Percentiles rank a stretch among this genome's conserved stretches.
phyloP scores from a whole-genome alignment of 2,113 vertebrate genomes.

The Brachypteracias leptosomus region DNA sequence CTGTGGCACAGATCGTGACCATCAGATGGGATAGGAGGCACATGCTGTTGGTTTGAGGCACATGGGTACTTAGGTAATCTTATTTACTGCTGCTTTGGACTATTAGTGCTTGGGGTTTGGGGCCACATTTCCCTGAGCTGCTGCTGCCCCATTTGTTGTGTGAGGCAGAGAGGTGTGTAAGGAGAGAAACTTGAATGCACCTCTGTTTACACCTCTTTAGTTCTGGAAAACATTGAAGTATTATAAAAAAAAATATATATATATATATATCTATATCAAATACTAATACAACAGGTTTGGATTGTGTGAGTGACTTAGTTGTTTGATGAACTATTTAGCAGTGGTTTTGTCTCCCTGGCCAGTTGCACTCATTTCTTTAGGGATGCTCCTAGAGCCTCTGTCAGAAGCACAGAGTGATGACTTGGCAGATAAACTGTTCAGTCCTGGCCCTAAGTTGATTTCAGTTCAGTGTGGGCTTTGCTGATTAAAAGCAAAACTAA shows the following conservation, averaged over 20 bases:
- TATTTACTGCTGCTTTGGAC: background rate
- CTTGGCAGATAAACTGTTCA: conserved; percentile 8
- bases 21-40: conserved; percentile 13
- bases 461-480: conserved; percentile 20
- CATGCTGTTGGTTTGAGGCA: conserved; percentile 40
- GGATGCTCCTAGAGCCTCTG: background rate
- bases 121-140: background rate
- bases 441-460: conserved; percentile 10
- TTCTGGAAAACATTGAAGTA: background rate
- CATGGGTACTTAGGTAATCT: conserved; percentile 49
- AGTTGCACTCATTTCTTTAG: background rate
- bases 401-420: conserved; percentile 16
- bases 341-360: background rate
- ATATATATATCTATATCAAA: too few relatives aligned
- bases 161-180: background rate
- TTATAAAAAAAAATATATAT: too few relatives aligned
- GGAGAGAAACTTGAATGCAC: background rate
- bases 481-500: conserved; percentile 46
- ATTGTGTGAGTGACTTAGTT: background rate
- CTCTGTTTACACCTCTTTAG: background rate
- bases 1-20: conserved; percentile 53
- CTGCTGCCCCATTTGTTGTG: conserved; percentile 16
- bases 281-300: background rate
- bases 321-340: background rate
- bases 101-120: background rate